Conservation (phyloP, 2,888 invertebrate genomes). For the Macaria notata region DNA sequence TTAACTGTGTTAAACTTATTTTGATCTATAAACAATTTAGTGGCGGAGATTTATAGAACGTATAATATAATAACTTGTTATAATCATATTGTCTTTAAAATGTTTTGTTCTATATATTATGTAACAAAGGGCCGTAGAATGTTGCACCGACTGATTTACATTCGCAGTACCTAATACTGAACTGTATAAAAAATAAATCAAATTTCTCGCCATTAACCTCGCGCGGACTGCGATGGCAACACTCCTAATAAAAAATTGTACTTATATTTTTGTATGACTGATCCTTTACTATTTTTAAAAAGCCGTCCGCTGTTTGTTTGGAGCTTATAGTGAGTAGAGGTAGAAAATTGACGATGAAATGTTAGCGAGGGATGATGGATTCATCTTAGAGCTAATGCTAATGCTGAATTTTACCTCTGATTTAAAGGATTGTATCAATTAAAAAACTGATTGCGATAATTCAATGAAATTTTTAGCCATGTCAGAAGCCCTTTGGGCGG, state of each 20-base stretch:
- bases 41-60: too few species aligned
- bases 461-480: too few species aligned
- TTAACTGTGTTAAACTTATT: too few species aligned
- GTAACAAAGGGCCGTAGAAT: constrained; percentile 4
- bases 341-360: constrained; percentile 1
- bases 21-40: too few species aligned
- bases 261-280: constrained; percentile 22
- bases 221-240: constrained; percentile 7
- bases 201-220: not conserved
- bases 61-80: too few species aligned
- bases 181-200: not conserved
- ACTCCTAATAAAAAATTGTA: constrained; percentile 18
- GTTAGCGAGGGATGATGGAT: constrained; percentile 3
- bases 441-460: too few species aligned
- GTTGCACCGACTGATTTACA: not conserved
- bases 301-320: constrained; percentile 24
- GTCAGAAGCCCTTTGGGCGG: too few species aligned
- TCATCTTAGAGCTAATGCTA: not conserved
- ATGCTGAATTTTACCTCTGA: not conserved
- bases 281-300: constrained; percentile 13
- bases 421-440: too few species aligned
- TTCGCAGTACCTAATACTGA: constrained; percentile 2
- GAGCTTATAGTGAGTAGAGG: constrained; percentile 15
- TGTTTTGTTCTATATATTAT: not conserved
- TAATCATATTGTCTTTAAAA: too few species aligned